Base-by-base conservation (phyloP, 2,113 vertebrate species). In the Pseudorasbora parva region DNA sequence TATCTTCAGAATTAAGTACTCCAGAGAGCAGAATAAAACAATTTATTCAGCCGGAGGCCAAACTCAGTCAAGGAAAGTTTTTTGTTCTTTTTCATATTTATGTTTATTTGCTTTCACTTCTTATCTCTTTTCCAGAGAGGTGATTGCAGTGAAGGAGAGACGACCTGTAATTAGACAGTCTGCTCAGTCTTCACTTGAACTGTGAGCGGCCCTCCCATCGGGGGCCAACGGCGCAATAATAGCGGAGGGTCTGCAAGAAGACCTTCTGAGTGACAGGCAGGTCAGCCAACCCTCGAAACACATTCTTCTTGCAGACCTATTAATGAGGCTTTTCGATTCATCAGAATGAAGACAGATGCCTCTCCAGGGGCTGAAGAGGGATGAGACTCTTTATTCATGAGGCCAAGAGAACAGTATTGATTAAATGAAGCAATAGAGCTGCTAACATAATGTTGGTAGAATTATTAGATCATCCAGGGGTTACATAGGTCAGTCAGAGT, bases 171-270 rank as follows among this genome's bases (percentile, higher is more conserved):
- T 85, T 81, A 85, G 47, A 49, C 23, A 72, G 71, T 81, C 81
- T 23, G 56, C 80, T 85, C 81, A 73, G 45, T 82, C 56, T 74
- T 80, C 71, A 76, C 4, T 59, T 76, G 69, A 87, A 85, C 86
- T 68, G 19, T 85, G 75, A 56, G 69, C 54, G 83, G 81, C 64
- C 66, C 69, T 87, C 77, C 84, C 86, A 87, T 81, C 19, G n/a
- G 86, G 86, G 80, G 57, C 68, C 33, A 43, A 56, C 69, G 66
- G 49, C 47, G n/a, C 27, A 57, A 71, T 60, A 74, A 80, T 68
- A 79, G 43, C 19, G 37, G 57, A 73, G 60, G 49, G 49, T 45
- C 51, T 23, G 23, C 25, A 3, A 17, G 23, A 73, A n/a, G 68
- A 66, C 73, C 66, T 17, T 78, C 33, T 85, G 80, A 87, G 72